Conservation (phyloP, 2,888 invertebrate species). For the Thecocarcelia acutangulata region DNA sequence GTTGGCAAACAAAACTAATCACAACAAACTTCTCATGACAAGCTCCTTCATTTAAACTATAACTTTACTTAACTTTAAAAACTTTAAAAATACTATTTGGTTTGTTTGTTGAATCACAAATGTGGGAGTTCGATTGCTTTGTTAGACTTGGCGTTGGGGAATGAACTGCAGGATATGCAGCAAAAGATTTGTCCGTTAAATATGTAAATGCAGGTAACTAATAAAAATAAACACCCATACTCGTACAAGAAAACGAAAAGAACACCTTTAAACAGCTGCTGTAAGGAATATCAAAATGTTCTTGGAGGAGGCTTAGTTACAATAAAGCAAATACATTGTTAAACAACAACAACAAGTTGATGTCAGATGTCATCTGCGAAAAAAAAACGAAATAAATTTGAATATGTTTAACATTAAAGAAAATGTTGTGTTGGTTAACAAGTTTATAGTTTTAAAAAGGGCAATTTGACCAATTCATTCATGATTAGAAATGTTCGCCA, state of each 20-base stretch:
- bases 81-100: background rate
- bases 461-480: conserved; percentile 63
- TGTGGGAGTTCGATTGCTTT: conserved; percentile 62
- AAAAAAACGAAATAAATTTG: conserved; percentile 52
- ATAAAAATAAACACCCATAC: conserved; percentile 38
- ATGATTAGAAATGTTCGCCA: conserved; percentile 57
- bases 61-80: background rate
- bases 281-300: conserved; percentile 13
- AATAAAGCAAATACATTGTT: conserved; percentile 29
- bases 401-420: conserved; percentile 63
- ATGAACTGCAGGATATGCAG: conserved; percentile 24
- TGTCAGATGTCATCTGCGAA: conserved; percentile 64
- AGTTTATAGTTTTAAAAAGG: conserved; percentile 59
- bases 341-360: conserved; percentile 49
- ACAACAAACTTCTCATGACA: conserved; percentile 39
- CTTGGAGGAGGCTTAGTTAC: background rate
- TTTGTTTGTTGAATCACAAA: conserved; percentile 14
- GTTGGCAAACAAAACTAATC: conserved; percentile 43
- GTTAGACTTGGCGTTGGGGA: conserved; percentile 6
- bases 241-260: background rate
- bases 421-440: conserved; percentile 57
- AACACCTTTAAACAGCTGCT: conserved; percentile 2
- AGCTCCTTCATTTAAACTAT: conserved; percentile 34
- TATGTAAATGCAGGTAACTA: conserved; percentile 49
- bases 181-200: conserved; percentile 27